Conservation (phyloP, 2,797 vertebrate species). For the Arnoldichthys spilopterus region DNA sequence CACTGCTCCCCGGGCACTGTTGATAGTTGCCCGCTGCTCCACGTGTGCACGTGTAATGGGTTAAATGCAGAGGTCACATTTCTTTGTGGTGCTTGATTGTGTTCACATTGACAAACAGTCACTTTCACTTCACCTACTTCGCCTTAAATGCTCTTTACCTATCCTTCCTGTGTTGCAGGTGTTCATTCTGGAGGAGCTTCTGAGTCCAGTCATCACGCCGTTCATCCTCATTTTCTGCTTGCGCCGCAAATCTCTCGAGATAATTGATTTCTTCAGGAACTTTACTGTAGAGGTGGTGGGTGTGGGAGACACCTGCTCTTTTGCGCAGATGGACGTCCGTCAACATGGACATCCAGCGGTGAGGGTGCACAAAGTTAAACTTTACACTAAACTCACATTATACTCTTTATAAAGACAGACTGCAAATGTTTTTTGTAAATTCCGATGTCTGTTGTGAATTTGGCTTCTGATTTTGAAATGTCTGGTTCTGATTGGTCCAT, state of each 20-base stretch:
- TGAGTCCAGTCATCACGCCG: slow-evolving; percentile 95
- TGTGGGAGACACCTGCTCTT: slow-evolving; percentile 96
- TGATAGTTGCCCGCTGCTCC: no score
- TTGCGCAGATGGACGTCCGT: slow-evolving; percentile 98
- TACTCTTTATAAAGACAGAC: background rate
- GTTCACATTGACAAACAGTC: no score
- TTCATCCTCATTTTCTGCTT: slow-evolving; percentile 94
- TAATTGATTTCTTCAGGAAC: slow-evolving; percentile 98
- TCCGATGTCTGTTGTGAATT: background rate
- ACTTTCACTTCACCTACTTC: no score
- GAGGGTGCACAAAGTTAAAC: slow-evolving; percentile 24
- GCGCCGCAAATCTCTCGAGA: slow-evolving; percentile 94
- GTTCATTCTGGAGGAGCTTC: slow-evolving; percentile 94
- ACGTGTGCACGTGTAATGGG: no score
- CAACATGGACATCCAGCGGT: slow-evolving; percentile 95
- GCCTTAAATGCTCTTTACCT: background rate
- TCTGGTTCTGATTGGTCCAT: slow-evolving; percentile 6
- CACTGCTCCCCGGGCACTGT: no score
- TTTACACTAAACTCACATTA: no score
- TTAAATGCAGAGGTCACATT: no score
- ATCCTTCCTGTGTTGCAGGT: slow-evolving; percentile 74
- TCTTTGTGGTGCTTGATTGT: no score
- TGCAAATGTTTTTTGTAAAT: background rate
- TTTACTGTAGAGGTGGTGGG: slow-evolving; percentile 97
- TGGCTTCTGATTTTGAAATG: background rate